Percentiles rank a stretch among this genome's conserved stretches.
These are phyloP conservation scores for Cynopterus brachyotis DNA, from an alignment of 2,113 vertebrate species.

Conservation along the genomic window DNA sequence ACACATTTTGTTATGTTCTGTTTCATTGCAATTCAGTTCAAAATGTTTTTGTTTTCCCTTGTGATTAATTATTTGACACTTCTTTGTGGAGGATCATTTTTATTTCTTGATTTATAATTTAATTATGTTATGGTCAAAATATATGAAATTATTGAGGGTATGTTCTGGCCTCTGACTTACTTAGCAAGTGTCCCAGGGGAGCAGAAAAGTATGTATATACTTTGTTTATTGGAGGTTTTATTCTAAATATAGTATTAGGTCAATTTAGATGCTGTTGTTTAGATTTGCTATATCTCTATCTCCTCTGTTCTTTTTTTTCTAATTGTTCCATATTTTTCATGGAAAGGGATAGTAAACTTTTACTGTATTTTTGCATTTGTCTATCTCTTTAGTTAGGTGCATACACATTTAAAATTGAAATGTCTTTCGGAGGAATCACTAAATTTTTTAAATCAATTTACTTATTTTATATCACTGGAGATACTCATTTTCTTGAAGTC, in stretches of 20 bases:
- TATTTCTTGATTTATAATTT: background rate
- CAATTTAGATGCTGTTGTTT: background rate
- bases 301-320: background rate
- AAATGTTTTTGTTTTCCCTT: background rate
- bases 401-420: background rate
- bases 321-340: background rate
- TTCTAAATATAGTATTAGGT: background rate
- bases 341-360: background rate
- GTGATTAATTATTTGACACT: background rate
- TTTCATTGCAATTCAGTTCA: background rate
- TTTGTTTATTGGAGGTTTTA: background rate
- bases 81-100: background rate
- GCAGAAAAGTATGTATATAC: background rate
- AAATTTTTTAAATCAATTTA: background rate
- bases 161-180: too few relatives aligned
- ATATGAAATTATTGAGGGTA: background rate
- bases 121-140: background rate
- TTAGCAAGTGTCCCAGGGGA: background rate
- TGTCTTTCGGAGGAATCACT: background rate
- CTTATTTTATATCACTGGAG: background rate
- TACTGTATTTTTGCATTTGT: background rate
- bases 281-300: background rate
- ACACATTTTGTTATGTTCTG: background rate
- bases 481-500: background rate
- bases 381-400: background rate